Conservation (phyloP, 2,113 vertebrate species). For the Callipepla californica region DNA sequence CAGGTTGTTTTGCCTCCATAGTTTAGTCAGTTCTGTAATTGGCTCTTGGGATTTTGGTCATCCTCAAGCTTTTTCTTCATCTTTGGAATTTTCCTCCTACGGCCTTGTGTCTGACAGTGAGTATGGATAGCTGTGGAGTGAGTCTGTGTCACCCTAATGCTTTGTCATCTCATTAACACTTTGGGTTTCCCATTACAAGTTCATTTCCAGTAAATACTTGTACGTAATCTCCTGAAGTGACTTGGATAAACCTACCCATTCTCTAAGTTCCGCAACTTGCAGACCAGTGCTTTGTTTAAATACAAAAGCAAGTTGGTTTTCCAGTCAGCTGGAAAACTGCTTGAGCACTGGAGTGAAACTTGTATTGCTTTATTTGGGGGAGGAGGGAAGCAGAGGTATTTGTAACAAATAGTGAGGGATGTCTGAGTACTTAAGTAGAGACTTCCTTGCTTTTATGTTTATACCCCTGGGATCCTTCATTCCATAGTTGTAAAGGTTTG, state of each 20-base stretch:
- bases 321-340: not conserved
- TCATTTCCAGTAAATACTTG: not conserved
- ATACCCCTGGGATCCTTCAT: not conserved
- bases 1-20: not conserved
- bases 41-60: not conserved
- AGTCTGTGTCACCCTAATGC: fast-evolving
- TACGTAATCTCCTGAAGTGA: not conserved
- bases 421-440: not conserved
- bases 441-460: not conserved
- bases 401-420: not conserved
- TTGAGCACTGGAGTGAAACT: not conserved
- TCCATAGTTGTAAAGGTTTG: not conserved
- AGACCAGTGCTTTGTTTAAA: not conserved
- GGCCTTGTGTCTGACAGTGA: not conserved
- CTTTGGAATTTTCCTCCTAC: not conserved
- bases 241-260: not conserved
- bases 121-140: not conserved
- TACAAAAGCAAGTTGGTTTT: not conserved
- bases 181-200: not conserved
- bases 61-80: not conserved
- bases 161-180: not conserved
- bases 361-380: not conserved
- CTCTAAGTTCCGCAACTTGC: not conserved
- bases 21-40: not conserved
- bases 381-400: not conserved